phyloP scores from a whole-genome alignment of 2,888 invertebrate genomes.

The Neria commutata region DNA sequence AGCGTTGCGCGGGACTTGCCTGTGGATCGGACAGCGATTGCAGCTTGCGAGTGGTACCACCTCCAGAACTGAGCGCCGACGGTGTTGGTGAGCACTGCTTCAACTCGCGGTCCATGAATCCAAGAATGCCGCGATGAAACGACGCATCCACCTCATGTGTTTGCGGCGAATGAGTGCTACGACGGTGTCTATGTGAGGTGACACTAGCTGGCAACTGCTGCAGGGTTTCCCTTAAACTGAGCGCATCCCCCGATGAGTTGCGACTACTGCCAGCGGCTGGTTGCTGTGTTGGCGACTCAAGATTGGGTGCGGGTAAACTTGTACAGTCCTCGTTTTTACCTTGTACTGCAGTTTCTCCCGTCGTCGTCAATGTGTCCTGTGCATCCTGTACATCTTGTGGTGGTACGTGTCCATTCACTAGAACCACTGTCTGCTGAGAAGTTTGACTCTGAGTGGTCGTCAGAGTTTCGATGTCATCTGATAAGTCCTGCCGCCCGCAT shows the following conservation, averaged over 20 bases:
- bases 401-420: slow-evolving; percentile 54
- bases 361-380: slow-evolving; percentile 29
- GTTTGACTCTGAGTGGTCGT: slow-evolving; percentile 40
- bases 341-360: slow-evolving; percentile 8
- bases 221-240: slow-evolving; percentile 57
- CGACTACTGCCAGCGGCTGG: slow-evolving; percentile 44
- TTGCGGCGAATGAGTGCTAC: slow-evolving; percentile 51
- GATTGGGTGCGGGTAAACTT: slow-evolving; percentile 31
- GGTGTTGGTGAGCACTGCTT: slow-evolving; percentile 57
- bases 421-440: slow-evolving; percentile 52
- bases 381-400: slow-evolving; percentile 21
- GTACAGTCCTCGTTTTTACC: slow-evolving; percentile 9
- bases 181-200: slow-evolving; percentile 33
- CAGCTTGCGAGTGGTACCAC: slow-evolving; percentile 51
- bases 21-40: slow-evolving; percentile 62
- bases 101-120: slow-evolving; percentile 61
- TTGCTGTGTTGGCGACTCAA: slow-evolving; percentile 44
- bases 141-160: slow-evolving; percentile 47
- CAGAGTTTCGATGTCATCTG: slow-evolving; percentile 42
- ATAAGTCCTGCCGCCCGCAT: slow-evolving; percentile 40
- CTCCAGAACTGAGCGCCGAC: slow-evolving; percentile 45
- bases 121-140: slow-evolving; percentile 60
- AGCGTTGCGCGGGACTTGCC: slow-evolving; percentile 62
- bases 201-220: slow-evolving; percentile 52
- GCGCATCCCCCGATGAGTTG: slow-evolving; percentile 57